Conservation (phyloP, 1,140 invertebrate genomes). For the Drosophila pachea region DNA sequence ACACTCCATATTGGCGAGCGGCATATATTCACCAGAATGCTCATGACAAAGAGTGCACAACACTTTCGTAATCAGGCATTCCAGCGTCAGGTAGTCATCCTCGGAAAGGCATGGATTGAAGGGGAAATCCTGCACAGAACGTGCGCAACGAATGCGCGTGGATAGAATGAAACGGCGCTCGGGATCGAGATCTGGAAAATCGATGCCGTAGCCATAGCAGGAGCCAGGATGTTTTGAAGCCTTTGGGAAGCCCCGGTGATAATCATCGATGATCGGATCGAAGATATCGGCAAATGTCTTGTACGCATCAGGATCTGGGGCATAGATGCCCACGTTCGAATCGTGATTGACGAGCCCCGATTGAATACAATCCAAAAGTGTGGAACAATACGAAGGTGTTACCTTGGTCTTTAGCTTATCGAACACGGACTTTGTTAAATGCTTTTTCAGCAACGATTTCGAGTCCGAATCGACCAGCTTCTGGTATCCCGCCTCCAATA, state of each 20-base stretch:
- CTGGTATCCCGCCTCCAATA: conserved; percentile 91
- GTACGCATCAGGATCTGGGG: conserved; percentile 95
- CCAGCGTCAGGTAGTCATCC: conserved; percentile 94
- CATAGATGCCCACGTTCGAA: conserved; percentile 96
- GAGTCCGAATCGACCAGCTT: conserved; percentile 91
- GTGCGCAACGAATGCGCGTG: conserved; percentile 95
- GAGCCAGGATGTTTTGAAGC: conserved; percentile 92
- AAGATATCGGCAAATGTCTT: conserved; percentile 92
- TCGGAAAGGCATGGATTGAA: conserved; percentile 97
- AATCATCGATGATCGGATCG: conserved; percentile 97
- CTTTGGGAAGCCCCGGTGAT: conserved; percentile 94
- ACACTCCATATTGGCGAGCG: conserved; percentile 96
- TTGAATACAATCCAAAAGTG: conserved; percentile 93
- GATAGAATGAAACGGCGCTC: conserved; percentile 92
- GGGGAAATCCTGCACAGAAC: conserved; percentile 93
- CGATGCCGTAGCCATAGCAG: conserved; percentile 94
- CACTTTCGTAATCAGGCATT: conserved; percentile 89
- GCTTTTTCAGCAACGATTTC: conserved; percentile 96
- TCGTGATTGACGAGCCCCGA: conserved; percentile 92
- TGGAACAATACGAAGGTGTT: conserved; percentile 89
- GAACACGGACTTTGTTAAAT: conserved; percentile 91
- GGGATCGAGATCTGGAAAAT: conserved; percentile 94
- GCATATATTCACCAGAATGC: conserved; percentile 94
- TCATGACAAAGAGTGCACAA: conserved; percentile 88
- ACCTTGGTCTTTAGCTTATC: conserved; percentile 92